Evolutionary conservation across 2,888 invertebrate species (phyloP).

Genomic region (Ellobium chinense): DNA sequence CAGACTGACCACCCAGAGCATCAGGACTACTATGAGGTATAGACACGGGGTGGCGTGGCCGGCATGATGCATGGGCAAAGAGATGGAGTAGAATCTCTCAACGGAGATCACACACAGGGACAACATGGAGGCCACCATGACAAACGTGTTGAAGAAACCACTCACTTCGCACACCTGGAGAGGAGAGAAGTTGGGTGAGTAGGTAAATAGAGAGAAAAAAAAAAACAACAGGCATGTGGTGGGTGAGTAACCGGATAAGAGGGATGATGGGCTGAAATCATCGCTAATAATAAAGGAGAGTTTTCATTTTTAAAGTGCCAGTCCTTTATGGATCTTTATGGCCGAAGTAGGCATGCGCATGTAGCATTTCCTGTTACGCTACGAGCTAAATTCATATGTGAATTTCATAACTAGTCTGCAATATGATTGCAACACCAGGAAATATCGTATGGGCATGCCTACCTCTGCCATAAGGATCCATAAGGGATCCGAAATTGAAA

Average conservation of each 20-base stretch:
- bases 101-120: slow-evolving; percentile 54
- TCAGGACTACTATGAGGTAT: slow-evolving; percentile 38
- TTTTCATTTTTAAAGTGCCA: too few relatives aligned
- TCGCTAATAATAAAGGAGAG: too few relatives aligned
- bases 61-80: slow-evolving; percentile 57
- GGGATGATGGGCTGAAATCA: too few relatives aligned
- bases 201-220: not conserved
- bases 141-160: slow-evolving; percentile 51
- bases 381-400: too few relatives aligned
- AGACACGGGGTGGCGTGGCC: slow-evolving; percentile 52
- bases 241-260: not conserved
- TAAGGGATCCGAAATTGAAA: too few relatives aligned
- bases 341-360: too few relatives aligned
- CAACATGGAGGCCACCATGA: slow-evolving; percentile 51
- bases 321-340: too few relatives aligned
- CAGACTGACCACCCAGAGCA: slow-evolving; percentile 46
- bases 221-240: not conserved
- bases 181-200: not conserved
- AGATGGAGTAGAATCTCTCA: slow-evolving; percentile 57
- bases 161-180: slow-evolving; percentile 42
- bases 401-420: too few relatives aligned
- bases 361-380: too few relatives aligned
- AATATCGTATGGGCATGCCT: too few relatives aligned
- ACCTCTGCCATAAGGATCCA: too few relatives aligned
- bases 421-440: too few relatives aligned